These are phyloP conservation scores for Festucalex cinctus DNA, from an alignment of 2,113 vertebrate species.

Conservation along the genomic window DNA sequence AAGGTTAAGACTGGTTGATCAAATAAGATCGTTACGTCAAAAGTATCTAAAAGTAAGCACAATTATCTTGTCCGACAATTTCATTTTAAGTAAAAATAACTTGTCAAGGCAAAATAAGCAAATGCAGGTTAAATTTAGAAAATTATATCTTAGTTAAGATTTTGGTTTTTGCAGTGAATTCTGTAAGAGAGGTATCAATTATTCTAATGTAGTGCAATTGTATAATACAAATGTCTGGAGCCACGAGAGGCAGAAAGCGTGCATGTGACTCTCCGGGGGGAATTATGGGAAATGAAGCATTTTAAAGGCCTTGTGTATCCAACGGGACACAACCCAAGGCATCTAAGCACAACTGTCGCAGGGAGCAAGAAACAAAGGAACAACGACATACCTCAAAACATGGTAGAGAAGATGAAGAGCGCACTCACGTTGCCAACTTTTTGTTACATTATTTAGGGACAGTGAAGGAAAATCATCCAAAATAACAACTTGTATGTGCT, in stretches of 20 bases:
- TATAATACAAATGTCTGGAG: background rate
- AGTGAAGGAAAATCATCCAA: background rate
- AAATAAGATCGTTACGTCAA: no score
- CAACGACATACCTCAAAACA: no score
- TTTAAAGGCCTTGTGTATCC: constrained; percentile 47
- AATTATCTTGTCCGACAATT: no score
- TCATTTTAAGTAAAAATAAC: no score
- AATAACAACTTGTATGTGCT: background rate
- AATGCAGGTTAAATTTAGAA: no score
- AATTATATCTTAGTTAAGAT: no score
- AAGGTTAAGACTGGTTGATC: no score
- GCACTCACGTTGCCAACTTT: background rate
- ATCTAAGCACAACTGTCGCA: constrained; percentile 44
- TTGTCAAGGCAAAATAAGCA: no score
- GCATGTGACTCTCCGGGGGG: constrained; percentile 34
- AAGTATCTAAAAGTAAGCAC: no score
- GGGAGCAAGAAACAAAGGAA: background rate
- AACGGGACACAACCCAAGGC: constrained; percentile 48
- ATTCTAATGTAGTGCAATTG: background rate
- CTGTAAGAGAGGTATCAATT: background rate
- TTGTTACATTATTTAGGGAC: background rate
- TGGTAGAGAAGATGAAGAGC: background rate
- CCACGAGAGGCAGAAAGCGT: constrained; percentile 42
- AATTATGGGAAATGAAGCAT: constrained; percentile 51
- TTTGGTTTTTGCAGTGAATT: no score